phyloP scores from a whole-genome alignment of 2,113 vertebrate species.

The Amphilophus citrinellus region DNA sequence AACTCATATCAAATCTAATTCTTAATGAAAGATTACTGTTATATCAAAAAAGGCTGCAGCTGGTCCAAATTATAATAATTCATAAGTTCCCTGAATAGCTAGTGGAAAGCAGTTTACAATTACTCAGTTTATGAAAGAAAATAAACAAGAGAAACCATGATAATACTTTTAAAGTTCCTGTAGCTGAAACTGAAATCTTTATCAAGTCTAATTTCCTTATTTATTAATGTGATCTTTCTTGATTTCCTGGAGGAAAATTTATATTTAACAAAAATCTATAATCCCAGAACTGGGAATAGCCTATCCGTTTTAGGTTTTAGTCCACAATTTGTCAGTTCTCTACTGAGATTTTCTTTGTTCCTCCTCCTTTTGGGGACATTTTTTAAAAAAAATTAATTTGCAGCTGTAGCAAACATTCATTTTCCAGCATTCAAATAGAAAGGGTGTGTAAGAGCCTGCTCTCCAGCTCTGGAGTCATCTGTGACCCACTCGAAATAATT shows the following conservation, averaged over 20 bases:
- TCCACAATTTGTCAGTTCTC: neutral
- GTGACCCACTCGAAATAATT: neutral
- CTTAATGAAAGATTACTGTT: conserved; percentile 80
- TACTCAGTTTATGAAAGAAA: no score
- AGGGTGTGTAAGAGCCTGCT: neutral
- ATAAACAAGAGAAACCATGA: neutral
- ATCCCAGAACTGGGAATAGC: neutral
- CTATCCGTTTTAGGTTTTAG: neutral
- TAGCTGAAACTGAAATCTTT: neutral
- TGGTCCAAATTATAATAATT: conserved; percentile 33
- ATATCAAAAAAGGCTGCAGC: conserved; percentile 36
- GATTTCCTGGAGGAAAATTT: neutral
- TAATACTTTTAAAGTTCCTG: neutral
- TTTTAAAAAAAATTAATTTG: neutral
- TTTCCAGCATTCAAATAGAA: neutral
- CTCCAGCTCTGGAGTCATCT: neutral
- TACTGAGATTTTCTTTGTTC: neutral
- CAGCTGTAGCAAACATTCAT: neutral
- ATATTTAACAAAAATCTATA: neutral
- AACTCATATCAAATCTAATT: conserved; percentile 80
- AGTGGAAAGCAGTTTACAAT: conserved; percentile 31
- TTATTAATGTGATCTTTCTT: neutral
- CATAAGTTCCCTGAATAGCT: conserved; percentile 11
- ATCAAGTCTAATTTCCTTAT: fast-evolving
- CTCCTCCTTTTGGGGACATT: neutral